Conservation (phyloP, 2,888 invertebrate species). For the Tuta absoluta region DNA sequence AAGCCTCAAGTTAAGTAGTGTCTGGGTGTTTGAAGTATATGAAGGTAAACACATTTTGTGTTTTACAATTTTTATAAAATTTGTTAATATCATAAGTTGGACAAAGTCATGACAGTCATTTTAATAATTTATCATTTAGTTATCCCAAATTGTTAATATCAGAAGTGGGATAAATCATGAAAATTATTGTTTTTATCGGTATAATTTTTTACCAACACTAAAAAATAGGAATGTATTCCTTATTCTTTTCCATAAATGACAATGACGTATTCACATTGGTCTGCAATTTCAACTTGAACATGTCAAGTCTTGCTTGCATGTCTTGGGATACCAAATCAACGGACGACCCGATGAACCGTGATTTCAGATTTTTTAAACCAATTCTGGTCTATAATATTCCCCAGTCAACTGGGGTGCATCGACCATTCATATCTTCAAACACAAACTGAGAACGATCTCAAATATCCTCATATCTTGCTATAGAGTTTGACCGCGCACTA, state of each 20-base stretch:
- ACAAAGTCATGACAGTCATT: background rate
- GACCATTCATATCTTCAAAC: background rate
- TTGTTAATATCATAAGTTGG: background rate
- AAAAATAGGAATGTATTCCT: background rate
- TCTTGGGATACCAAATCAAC: no score
- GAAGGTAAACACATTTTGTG: background rate
- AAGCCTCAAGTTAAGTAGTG: background rate
- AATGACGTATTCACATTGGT: no score
- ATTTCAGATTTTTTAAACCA: no score
- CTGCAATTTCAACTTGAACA: no score
- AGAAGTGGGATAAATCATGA: background rate
- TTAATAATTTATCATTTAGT: no score
- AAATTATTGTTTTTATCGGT: background rate
- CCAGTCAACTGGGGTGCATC: no score
- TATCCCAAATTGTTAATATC: background rate
- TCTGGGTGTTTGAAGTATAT: background rate
- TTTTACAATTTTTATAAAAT: background rate
- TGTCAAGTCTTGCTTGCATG: no score
- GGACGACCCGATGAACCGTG: no score
- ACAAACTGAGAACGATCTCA: no score
- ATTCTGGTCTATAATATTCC: no score
- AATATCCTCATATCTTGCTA: background rate
- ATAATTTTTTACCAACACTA: background rate
- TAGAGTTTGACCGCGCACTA: background rate
- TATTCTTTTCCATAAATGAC: no score